A percentile compares a stretch with the other conserved stretches of the same genome.
Conservation (phyloP, 1,140 invertebrate species). For the Nylanderia fulva region DNA sequence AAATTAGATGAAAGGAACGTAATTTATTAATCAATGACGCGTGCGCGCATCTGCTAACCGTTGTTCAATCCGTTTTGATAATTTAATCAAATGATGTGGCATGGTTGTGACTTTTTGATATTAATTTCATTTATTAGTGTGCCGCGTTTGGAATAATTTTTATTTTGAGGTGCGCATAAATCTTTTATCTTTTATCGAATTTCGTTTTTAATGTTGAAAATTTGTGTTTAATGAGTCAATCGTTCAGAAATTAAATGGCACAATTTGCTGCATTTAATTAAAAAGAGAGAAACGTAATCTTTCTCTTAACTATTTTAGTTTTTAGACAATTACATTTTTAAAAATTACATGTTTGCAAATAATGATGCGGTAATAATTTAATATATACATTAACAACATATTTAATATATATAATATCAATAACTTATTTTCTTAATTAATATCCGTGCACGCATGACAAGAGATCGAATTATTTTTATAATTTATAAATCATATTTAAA, state of each 20-base stretch:
- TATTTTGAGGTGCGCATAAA: not conserved
- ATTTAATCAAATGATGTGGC: not conserved
- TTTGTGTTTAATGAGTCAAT: not conserved
- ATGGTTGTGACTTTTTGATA: not conserved
- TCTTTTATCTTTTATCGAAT: no score
- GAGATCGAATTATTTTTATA: no score
- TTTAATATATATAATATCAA: no score
- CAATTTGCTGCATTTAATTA: not conserved
- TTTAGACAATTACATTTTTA: no score
- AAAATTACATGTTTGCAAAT: no score
- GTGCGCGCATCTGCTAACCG: not conserved
- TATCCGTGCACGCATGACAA: no score
- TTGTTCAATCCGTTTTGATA: not conserved
- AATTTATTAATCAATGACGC: constrained; percentile 39
- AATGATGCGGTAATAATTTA: no score
- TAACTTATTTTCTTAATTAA: no score
- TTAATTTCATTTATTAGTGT: not conserved
- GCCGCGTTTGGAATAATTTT: not conserved
- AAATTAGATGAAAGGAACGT: constrained; percentile 41
- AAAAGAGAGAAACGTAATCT: no score
- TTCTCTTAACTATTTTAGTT: no score
- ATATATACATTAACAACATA: no score
- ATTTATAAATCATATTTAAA: not conserved
- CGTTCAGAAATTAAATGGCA: not conserved
- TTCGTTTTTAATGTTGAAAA: no score